A percentile compares a stretch with the other conserved stretches of the same genome.
These are phyloP conservation scores for Villa cingulata DNA, from an alignment of 2,888 invertebrate genomes.

Conservation along the genomic window DNA sequence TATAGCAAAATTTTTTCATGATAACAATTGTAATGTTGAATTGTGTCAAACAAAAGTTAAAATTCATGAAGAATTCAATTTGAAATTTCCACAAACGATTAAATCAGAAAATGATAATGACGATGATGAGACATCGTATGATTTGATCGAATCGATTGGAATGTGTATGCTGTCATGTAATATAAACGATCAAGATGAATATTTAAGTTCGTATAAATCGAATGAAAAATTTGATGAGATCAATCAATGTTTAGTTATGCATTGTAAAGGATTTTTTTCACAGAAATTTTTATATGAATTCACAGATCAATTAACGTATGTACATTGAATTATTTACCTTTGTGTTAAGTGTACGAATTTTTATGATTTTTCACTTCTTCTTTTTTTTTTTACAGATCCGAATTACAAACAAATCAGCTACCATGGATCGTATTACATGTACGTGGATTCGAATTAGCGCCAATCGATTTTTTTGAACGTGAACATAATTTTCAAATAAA, in stretches of 20 bases:
- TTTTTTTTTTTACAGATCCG: too few relatives aligned
- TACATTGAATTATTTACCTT: too few relatives aligned
- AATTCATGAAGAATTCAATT: slow-evolving; percentile 27
- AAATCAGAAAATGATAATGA: slow-evolving; percentile 20
- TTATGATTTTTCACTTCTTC: too few relatives aligned
- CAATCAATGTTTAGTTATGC: slow-evolving; percentile 11
- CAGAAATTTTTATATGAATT: slow-evolving; percentile 30
- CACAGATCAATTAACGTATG: slow-evolving; percentile 29
- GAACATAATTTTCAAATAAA: slow-evolving; percentile 36
- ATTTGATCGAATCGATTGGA: slow-evolving; percentile 44
- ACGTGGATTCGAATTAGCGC: slow-evolving; percentile 43
- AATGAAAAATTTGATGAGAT: slow-evolving; percentile 22
- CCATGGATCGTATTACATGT: slow-evolving; percentile 41
- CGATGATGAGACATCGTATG: slow-evolving; percentile 20
- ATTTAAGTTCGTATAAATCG: slow-evolving; percentile 28
- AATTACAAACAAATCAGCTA: slow-evolving; percentile 13
- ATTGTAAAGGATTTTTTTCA: slow-evolving; percentile 40
- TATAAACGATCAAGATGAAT: slow-evolving; percentile 21
- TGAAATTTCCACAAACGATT: slow-evolving; percentile 32
- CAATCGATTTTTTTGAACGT: slow-evolving; percentile 37
- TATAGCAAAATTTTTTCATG: slow-evolving; percentile 42
- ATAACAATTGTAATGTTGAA: slow-evolving; percentile 35
- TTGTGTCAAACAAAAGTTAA: slow-evolving; percentile 34
- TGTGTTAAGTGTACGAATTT: too few relatives aligned
- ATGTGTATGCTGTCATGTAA: slow-evolving; percentile 37